Conservation (phyloP, 2,888 invertebrate species). For the Mayetiola destructor region DNA sequence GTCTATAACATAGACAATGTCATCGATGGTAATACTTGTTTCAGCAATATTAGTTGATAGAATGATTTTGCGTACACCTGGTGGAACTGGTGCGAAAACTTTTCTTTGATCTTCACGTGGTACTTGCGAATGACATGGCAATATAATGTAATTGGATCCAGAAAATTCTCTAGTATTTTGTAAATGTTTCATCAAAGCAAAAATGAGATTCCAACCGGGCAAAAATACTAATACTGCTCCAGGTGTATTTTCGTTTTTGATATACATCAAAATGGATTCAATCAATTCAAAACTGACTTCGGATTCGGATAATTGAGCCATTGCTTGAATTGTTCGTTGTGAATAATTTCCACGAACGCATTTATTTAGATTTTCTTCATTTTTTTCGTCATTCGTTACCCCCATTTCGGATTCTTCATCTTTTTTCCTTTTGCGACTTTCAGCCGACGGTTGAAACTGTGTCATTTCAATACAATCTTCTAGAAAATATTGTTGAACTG, state of each 20-base stretch:
- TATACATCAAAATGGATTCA: constrained; percentile 57
- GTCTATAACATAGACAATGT: constrained; percentile 95
- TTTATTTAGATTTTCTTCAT: constrained; percentile 66
- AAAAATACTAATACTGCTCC: constrained; percentile 88
- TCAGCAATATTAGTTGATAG: constrained; percentile 97
- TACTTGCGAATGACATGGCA: constrained; percentile 95
- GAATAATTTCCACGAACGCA: constrained; percentile 38
- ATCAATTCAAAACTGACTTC: constrained; percentile 86
- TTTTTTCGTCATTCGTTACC: constrained; percentile 36
- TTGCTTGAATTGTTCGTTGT: constrained; percentile 47
- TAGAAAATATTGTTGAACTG: constrained; percentile 80
- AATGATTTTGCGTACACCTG: constrained; percentile 83
- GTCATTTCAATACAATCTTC: constrained; percentile 87
- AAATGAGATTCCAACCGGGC: constrained; percentile 96
- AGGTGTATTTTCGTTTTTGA: constrained; percentile 43
- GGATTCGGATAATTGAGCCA: constrained; percentile 72
- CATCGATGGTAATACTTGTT: constrained; percentile 95
- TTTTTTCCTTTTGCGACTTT: constrained; percentile 54
- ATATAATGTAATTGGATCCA: constrained; percentile 50
- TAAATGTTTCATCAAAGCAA: constrained; percentile 74
- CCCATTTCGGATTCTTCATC: constrained; percentile 42
- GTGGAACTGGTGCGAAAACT: constrained; percentile 79
- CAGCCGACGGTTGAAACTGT: constrained; percentile 62
- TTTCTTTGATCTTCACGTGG: constrained; percentile 87
- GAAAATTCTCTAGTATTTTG: constrained; percentile 61